A percentile compares a stretch with the other conserved stretches of the same genome.
Conservation (phyloP, 2,888 invertebrate genomes). For the Chironomus tentans region DNA sequence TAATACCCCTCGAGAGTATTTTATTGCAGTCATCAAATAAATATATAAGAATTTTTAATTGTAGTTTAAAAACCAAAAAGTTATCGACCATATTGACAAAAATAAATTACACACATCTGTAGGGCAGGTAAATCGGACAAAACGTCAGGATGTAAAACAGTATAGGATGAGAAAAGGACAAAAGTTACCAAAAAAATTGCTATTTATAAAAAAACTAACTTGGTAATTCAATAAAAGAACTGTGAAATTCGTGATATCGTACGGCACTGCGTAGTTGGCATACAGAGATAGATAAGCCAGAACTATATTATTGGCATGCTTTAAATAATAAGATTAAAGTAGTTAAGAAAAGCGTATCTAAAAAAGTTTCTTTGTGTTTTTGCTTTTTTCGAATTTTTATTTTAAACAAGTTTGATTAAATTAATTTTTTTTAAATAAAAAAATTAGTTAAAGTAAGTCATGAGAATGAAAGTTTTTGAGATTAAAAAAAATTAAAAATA, state of each 20-base stretch:
- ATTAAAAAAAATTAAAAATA: neutral
- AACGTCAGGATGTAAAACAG: no score
- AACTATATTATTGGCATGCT: constrained; percentile 27
- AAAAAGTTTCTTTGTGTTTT: neutral
- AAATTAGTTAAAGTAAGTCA: neutral
- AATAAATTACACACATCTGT: no score
- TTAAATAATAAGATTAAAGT: constrained; percentile 25
- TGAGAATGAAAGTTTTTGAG: neutral
- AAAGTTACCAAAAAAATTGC: no score
- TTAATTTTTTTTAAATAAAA: neutral
- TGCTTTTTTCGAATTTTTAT: neutral
- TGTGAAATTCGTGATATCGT: constrained; percentile 24
- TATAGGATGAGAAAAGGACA: no score
- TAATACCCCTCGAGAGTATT: no score
- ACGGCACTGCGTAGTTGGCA: constrained; percentile 26
- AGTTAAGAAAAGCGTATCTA: constrained; percentile 22
- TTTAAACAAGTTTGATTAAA: neutral
- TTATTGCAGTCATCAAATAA: no score
- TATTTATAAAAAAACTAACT: constrained; percentile 18
- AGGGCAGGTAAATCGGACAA: no score
- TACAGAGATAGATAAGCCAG: constrained; percentile 27
- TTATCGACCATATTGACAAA: no score
- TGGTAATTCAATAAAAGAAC: constrained; percentile 27
- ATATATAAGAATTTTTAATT: no score
- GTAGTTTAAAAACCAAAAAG: no score